These are phyloP conservation scores for Cataglyphis altisquamis DNA, from an alignment of 2,888 invertebrate species.

Conservation along the genomic window DNA sequence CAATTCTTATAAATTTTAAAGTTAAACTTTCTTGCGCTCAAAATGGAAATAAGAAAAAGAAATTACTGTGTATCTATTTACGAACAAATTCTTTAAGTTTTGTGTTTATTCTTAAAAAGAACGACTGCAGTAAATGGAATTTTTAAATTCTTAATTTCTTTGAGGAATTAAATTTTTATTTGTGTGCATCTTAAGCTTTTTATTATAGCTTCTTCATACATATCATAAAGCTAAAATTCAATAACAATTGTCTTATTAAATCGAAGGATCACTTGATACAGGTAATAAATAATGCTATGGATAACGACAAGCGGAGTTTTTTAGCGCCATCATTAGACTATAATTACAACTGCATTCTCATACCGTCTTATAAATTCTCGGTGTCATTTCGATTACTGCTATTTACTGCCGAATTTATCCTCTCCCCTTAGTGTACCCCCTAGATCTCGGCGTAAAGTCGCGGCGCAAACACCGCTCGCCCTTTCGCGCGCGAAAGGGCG, in stretches of 20 bases:
- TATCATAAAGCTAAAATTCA: not conserved
- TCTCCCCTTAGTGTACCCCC: not conserved
- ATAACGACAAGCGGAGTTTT: not conserved
- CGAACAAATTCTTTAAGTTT: not conserved
- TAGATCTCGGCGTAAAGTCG: slow-evolving; percentile 30
- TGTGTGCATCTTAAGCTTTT: not conserved
- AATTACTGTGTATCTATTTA: not conserved
- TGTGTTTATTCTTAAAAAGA: not conserved
- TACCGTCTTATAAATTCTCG: slow-evolving; percentile 40
- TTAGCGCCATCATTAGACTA: slow-evolving; percentile 31
- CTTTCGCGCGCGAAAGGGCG: slow-evolving; percentile 24
- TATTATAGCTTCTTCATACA: not conserved
- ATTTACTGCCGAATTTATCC: slow-evolving; percentile 22
- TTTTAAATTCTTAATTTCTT: not conserved
- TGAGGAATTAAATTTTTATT: slow-evolving; percentile 7
- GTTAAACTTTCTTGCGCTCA: not conserved
- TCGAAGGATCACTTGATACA: not conserved
- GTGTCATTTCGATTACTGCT: slow-evolving; percentile 34
- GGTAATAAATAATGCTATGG: no score
- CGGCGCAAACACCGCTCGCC: slow-evolving; percentile 30
- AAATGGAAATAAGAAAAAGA: not conserved
- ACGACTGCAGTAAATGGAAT: not conserved
- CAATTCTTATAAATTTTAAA: not conserved
- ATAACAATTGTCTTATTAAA: not conserved
- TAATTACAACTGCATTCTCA: slow-evolving; percentile 31